Evolutionary conservation across 2,797 vertebrate species (phyloP).

Genomic region (Mormyrus proboscirostris): DNA sequence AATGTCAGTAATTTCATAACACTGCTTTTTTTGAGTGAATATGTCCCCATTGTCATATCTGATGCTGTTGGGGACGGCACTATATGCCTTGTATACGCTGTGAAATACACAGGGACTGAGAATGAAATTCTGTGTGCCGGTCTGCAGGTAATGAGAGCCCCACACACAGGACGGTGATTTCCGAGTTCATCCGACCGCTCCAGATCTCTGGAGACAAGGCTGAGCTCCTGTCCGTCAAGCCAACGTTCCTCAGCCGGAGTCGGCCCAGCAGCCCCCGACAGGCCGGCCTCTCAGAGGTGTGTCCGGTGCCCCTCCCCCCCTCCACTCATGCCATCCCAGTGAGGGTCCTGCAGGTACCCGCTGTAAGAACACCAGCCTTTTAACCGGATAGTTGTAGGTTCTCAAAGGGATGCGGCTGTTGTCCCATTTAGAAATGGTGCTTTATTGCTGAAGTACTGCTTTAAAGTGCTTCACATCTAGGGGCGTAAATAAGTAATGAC

Average conservation of each 20-base stretch:
- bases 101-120: neutral
- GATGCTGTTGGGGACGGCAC: neutral
- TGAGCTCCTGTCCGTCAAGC: constrained; percentile 78
- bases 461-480: neutral
- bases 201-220: constrained; percentile 76
- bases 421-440: neutral
- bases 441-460: neutral
- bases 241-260: constrained; percentile 75
- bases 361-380: neutral
- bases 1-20: neutral
- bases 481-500: neutral
- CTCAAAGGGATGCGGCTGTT: neutral
- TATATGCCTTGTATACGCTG: neutral
- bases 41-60: neutral
- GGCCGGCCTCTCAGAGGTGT: constrained; percentile 81
- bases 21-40: neutral
- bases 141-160: constrained; percentile 75
- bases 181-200: constrained; percentile 79
- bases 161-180: constrained; percentile 71
- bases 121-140: neutral
- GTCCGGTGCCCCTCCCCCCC: constrained; percentile 30
- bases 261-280: constrained; percentile 67
- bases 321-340: neutral
- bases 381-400: neutral
- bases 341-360: neutral